Evolutionary conservation across 2,888 invertebrate species (phyloP).

Genomic region (Eupithecia subfuscata): DNA sequence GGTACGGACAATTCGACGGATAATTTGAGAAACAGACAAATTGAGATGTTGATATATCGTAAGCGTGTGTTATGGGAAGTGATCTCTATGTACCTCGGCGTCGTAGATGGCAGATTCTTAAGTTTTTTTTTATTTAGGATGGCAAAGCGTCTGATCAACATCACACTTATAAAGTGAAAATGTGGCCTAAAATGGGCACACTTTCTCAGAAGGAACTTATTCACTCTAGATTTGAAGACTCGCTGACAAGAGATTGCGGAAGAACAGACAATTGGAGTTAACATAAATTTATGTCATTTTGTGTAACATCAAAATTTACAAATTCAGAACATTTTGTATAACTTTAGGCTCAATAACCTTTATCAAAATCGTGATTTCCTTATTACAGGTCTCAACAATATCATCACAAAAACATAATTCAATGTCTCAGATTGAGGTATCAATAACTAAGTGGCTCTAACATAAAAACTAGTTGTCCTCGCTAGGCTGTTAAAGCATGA

Average conservation of each 20-base stretch:
- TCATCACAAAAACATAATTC: constrained; percentile 13
- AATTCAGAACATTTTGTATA: neutral
- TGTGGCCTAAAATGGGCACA: too few relatives aligned
- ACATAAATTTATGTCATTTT: neutral
- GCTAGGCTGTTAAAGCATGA: constrained; percentile 13
- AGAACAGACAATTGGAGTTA: too few relatives aligned
- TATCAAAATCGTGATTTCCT: constrained; percentile 20
- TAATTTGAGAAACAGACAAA: neutral
- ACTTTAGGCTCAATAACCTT: neutral
- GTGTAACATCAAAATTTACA: neutral
- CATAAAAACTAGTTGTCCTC: constrained; percentile 32
- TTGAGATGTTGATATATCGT: neutral
- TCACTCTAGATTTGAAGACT: too few relatives aligned
- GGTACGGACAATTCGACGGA: too few relatives aligned
- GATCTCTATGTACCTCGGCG: neutral
- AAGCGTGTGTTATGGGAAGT: too few relatives aligned
- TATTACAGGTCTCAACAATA: neutral
- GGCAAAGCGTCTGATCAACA: too few relatives aligned
- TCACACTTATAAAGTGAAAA: too few relatives aligned
- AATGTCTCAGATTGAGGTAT: neutral
- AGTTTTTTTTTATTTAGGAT: too few relatives aligned
- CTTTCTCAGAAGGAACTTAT: too few relatives aligned
- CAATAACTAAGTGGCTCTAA: neutral
- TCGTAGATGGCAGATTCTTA: neutral
- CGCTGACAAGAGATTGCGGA: too few relatives aligned